Evolutionary conservation across 2,888 invertebrate genomes (phyloP), one percentile per base, ranked within the genome.

Genomic region (Piscicola geometra): DNA sequence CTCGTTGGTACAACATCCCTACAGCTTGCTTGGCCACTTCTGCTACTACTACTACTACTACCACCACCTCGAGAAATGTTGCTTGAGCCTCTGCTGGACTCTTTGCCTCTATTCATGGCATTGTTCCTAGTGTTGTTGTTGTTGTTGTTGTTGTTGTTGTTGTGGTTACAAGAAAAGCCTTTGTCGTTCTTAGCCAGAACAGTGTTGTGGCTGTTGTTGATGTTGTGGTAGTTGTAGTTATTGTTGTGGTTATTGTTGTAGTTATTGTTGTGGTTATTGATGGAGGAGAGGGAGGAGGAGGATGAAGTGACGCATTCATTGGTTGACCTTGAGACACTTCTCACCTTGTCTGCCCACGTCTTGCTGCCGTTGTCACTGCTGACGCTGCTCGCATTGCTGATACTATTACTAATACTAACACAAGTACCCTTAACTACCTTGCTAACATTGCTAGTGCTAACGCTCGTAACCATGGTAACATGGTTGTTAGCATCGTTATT

Each of bases 301-400:
- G 60, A 56, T 56, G 60, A 56, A 3, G 60, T 56, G 3, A 56
- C 60, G n/a, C 60, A 56, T 5, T 56, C 60, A 56, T n/a, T 56
- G 3, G 25, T 25, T 25, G 60, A 56, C 60, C 3, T 21, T 21
- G 60, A 56, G 21, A 32, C 25, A 36, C 36, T 69, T 21, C 69
- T 35, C 21, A 69, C 69, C 33, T 33, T 69, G 25, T 69, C 69
- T 35, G 69, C 69, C 69, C 69, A 69, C 1, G 69, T 69, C n/a
- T 47, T 52, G 12, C 3, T 64, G n/a, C n/a, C n/a, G 25, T n/a
- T 64, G 25, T 9, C 12, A 25, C 64, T n/a, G 25, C 30, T 28
- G 25, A 64, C n/a, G n/a, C 12, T 64, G 64, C 15, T 15, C n/a
- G 30, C 30, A 64, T 64, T 35, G 35, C 32, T 67, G 30, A 5